A percentile compares a stretch with the other conserved stretches of the same genome.
Evolutionary conservation across 2,888 invertebrate genomes (phyloP).

Genomic region (Flexamia atlantica): DNA sequence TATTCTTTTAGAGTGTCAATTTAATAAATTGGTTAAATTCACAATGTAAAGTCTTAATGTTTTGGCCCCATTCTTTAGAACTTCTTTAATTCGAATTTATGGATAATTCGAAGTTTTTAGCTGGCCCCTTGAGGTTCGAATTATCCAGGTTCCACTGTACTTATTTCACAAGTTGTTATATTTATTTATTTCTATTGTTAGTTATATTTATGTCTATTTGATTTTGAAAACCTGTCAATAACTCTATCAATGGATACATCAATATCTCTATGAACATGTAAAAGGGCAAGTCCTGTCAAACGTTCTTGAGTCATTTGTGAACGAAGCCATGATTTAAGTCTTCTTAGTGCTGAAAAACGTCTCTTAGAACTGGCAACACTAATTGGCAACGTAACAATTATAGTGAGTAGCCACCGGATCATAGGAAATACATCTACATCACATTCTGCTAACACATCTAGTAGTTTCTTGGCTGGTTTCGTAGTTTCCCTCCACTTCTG

Average conservation of each 20-base stretch:
- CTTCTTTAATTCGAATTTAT: no score
- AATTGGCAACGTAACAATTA: conserved; percentile 6
- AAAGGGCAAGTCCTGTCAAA: conserved; percentile 2
- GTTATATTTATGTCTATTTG: background rate
- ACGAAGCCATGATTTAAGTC: conserved; percentile 43
- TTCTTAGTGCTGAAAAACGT: conserved; percentile 14
- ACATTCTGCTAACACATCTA: background rate
- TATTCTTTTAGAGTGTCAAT: no score
- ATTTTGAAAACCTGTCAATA: background rate
- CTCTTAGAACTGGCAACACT: conserved; percentile 24
- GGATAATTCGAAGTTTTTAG: no score
- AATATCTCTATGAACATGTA: conserved; percentile 39
- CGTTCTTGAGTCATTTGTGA: conserved; percentile 29
- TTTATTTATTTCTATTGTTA: no score
- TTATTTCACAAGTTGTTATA: no score
- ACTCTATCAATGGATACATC: background rate
- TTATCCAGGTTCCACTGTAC: no score
- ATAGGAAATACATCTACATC: background rate
- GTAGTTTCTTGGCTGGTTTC: background rate
- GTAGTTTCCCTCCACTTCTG: no score
- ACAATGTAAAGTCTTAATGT: no score
- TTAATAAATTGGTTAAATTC: no score
- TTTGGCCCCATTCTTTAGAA: no score
- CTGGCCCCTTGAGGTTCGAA: no score
- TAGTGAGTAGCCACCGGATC: background rate